Conservation (phyloP, 2,113 vertebrate species). For the Xiphias gladius region DNA sequence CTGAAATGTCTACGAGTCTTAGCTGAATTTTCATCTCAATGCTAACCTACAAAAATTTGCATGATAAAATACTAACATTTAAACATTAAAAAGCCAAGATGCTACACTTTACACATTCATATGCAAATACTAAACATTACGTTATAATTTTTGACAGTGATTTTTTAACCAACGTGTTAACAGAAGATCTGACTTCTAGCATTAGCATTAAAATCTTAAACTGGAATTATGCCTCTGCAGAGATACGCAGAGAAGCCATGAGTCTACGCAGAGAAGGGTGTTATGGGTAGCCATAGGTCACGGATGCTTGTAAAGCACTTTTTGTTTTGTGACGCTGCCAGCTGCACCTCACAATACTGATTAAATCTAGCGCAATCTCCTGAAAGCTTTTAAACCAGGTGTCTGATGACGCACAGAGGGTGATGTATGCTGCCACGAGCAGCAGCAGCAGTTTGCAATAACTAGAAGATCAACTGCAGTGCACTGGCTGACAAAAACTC, state of each 20-base stretch:
- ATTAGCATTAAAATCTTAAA: not conserved
- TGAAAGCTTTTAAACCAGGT: not conserved
- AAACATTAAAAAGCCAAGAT: not conserved
- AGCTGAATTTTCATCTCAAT: not conserved
- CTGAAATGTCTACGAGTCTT: not conserved
- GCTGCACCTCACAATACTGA: not conserved
- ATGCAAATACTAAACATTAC: not conserved
- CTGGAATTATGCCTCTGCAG: too few species aligned
- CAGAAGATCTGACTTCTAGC: too few species aligned
- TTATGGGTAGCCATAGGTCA: not conserved
- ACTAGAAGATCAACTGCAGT: not conserved
- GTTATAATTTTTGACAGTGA: too few species aligned
- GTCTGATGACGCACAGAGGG: not conserved
- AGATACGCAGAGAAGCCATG: too few species aligned
- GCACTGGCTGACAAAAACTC: not conserved
- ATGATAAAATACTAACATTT: too few species aligned
- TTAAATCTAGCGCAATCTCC: not conserved
- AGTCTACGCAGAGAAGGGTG: not conserved
- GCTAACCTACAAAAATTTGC: not conserved
- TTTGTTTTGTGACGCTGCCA: not conserved
- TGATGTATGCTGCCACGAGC: not conserved
- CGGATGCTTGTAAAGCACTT: not conserved
- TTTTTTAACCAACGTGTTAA: too few species aligned
- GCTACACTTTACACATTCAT: not conserved
- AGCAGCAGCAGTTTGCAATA: slow-evolving; percentile 13